Evolutionary conservation across 2,888 invertebrate genomes (phyloP).

Genomic region (Perizoma affinitatum): DNA sequence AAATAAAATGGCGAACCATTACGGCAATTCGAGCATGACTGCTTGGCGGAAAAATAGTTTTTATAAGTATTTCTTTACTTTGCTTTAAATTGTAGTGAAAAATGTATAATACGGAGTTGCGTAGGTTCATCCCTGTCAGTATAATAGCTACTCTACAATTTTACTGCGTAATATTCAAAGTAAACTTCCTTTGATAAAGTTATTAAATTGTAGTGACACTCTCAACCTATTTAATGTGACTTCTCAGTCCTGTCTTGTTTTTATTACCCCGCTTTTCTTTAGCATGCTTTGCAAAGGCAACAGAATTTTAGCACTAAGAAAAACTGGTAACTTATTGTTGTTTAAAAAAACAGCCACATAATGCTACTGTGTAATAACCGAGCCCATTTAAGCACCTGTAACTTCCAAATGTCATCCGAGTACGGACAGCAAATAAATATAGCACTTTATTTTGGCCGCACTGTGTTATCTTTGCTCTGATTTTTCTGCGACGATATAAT

Average conservation of each 20-base stretch:
- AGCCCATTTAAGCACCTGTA: conserved; percentile 48
- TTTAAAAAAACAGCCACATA: conserved; percentile 42
- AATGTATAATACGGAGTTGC: conserved; percentile 14
- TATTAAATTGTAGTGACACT: no score
- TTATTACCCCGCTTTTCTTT: conserved; percentile 4
- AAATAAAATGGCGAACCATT: no score
- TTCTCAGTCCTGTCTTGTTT: neutral
- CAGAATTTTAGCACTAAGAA: conserved; percentile 38
- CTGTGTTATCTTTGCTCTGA: neutral
- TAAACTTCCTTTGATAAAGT: no score
- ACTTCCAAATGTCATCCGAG: conserved; percentile 46
- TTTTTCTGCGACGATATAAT: no score
- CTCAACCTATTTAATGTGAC: no score
- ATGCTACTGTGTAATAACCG: conserved; percentile 55
- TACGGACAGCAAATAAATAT: conserved; percentile 46
- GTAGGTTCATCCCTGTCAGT: conserved; percentile 20
- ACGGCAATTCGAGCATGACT: conserved; percentile 4
- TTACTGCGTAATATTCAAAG: neutral
- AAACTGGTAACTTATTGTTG: conserved; percentile 42
- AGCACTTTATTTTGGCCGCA: conserved; percentile 14
- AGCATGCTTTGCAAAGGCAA: conserved; percentile 1
- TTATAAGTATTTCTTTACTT: conserved; percentile 2
- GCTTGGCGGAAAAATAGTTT: neutral
- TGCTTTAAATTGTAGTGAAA: conserved; percentile 18
- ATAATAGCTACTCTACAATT: neutral